phyloP scores from a whole-genome alignment of 1,140 invertebrate species.

The Nixonia krombeini region DNA sequence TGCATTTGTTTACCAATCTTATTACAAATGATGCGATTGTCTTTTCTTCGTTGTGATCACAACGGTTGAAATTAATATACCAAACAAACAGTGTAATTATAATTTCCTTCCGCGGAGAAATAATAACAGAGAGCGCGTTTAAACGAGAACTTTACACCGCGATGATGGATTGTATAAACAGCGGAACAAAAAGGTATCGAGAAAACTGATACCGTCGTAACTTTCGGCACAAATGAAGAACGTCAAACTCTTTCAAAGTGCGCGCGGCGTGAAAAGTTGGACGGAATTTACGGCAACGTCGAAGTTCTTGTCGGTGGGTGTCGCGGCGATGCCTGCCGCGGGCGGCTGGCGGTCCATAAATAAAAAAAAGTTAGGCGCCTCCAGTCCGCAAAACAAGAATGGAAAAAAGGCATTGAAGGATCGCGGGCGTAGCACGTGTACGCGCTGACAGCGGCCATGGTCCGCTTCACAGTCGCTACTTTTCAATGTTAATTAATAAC shows the following conservation, averaged over 20 bases:
- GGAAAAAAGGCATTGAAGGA: conserved; percentile 16
- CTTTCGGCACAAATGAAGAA: conserved; percentile 35
- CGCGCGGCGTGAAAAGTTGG: conserved; percentile 22
- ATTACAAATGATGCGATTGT: no score
- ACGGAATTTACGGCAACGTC: conserved; percentile 14
- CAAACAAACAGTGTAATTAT: no score
- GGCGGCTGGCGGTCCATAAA: conserved; percentile 52
- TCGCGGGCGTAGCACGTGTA: conserved; percentile 43
- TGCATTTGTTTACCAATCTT: no score
- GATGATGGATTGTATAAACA: neutral
- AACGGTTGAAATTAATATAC: no score
- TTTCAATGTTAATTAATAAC: conserved; percentile 67
- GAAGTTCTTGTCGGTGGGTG: conserved; percentile 18
- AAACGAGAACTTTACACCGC: no score
- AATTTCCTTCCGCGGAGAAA: neutral
- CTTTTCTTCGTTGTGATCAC: no score
- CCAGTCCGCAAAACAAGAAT: conserved; percentile 10
- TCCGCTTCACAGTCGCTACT: conserved; percentile 53
- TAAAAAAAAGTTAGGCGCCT: conserved; percentile 43
- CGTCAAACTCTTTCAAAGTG: conserved; percentile 39
- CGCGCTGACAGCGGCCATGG: conserved; percentile 59
- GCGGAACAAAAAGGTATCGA: no score
- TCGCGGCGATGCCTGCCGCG: conserved; percentile 10
- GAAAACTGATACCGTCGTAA: conserved; percentile 30
- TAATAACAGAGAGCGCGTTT: no score